These are phyloP conservation scores for Hydra vulgaris DNA, from an alignment of 30 jellyfish, hydroid and myxozoan genomes.

Conservation along the genomic window DNA sequence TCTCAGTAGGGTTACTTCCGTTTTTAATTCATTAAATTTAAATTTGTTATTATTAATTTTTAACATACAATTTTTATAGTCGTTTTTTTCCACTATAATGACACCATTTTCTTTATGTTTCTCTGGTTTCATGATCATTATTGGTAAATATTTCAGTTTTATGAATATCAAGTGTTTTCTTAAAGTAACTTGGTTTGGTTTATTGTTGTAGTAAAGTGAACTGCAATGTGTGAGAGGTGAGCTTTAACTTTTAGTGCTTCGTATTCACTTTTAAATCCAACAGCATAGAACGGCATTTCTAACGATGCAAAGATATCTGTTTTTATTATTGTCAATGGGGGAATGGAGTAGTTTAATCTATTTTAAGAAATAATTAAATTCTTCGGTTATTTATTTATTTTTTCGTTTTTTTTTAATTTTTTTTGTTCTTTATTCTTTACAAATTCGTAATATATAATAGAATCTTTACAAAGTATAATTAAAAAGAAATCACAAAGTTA, in stretches of 20 bases:
- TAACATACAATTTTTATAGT: too few species aligned
- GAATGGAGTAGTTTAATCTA: neutral
- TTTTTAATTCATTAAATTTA: too few species aligned
- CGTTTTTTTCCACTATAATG: neutral
- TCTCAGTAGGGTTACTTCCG: too few species aligned
- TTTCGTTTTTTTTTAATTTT: too few species aligned
- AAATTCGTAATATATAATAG: too few species aligned
- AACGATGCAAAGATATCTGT: neutral
- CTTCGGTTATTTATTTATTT: too few species aligned
- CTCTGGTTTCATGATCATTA: neutral
- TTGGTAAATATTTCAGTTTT: neutral
- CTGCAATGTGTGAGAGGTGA: neutral
- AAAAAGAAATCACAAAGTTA: too few species aligned
- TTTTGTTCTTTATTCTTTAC: too few species aligned
- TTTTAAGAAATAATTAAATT: neutral
- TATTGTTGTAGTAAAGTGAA: neutral
- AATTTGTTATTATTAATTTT: too few species aligned
- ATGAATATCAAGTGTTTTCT: neutral
- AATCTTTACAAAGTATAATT: too few species aligned
- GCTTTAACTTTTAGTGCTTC: neutral
- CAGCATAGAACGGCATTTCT: conserved; percentile 1
- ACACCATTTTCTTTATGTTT: conserved; percentile 5
- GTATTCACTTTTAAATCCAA: neutral
- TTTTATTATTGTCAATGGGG: neutral
- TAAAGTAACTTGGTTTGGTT: neutral